phyloP scores from a whole-genome alignment of 2,113 vertebrate species.

The Cyprinodon tularosa region DNA sequence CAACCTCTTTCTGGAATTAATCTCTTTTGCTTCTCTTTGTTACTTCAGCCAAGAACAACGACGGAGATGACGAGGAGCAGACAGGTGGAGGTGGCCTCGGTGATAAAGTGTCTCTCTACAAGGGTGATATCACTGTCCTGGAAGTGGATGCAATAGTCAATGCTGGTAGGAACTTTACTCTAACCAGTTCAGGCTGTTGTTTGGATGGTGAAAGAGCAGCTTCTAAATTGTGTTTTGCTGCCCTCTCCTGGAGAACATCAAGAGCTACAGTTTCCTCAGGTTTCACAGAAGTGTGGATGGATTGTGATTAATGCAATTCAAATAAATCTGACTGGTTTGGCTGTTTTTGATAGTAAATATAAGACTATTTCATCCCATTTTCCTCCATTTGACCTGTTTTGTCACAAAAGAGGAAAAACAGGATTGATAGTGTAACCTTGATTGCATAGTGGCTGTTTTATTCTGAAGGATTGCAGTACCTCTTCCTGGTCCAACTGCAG shows the following conservation, averaged over 20 bases:
- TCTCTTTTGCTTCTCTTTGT: background rate
- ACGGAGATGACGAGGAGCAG: conserved; percentile 57
- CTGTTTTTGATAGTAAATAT: background rate
- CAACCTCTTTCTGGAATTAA: background rate
- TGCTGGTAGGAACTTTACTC: conserved; percentile 85
- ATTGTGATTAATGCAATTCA: background rate
- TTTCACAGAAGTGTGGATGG: background rate
- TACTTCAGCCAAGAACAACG: conserved; percentile 79
- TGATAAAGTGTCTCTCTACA: conserved; percentile 95
- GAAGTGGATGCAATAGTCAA: conserved; percentile 98
- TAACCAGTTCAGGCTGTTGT: conserved; percentile 17
- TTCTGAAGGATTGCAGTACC: background rate
- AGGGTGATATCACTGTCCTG: conserved; percentile 95
- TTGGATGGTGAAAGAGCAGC: background rate
- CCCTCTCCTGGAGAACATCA: conserved; percentile 69
- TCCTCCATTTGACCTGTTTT: too few species aligned
- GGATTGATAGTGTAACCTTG: too few species aligned
- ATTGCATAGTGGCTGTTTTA: background rate
- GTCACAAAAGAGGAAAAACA: too few species aligned
- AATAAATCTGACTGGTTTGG: background rate
- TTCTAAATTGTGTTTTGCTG: conserved; percentile 43
- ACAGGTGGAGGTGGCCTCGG: conserved; percentile 67
- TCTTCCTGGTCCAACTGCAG: background rate
- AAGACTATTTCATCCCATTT: too few species aligned
- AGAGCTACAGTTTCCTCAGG: conserved; percentile 25